Evolutionary conservation across 92 coral and sea anemone species (phyloP).

Genomic region (Galaxea fascicularis): DNA sequence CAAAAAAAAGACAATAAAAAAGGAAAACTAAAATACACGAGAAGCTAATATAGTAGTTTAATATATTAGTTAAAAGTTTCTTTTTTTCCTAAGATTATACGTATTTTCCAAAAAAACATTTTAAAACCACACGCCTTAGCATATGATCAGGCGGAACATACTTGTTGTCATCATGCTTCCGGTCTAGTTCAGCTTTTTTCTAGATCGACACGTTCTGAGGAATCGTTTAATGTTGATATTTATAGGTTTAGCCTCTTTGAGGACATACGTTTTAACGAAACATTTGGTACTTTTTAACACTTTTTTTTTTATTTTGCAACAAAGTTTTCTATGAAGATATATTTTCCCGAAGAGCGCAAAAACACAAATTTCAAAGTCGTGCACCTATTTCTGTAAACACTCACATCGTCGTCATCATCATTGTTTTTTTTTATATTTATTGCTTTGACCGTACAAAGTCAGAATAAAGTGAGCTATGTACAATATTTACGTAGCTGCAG

Average conservation of each 20-base stretch:
- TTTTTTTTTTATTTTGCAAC: constrained; percentile 11
- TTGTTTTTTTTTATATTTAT: too few species aligned
- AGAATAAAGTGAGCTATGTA: too few species aligned
- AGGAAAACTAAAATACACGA: neutral
- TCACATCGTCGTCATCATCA: too few species aligned
- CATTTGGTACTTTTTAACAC: neutral
- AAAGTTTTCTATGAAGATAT: neutral
- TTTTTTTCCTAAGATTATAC: too few species aligned
- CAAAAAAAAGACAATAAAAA: constrained; percentile 15
- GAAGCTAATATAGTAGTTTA: neutral
- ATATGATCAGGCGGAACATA: neutral
- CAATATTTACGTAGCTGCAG: too few species aligned
- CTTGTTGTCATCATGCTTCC: neutral
- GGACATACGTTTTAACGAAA: neutral
- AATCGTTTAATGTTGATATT: too few species aligned
- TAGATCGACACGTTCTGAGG: neutral
- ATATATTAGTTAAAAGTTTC: too few species aligned
- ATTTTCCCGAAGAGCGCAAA: neutral
- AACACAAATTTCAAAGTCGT: neutral
- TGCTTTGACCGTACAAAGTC: too few species aligned
- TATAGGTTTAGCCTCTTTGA: neutral
- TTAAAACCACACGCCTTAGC: neutral
- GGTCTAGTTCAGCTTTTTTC: neutral
- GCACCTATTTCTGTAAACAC: too few species aligned
- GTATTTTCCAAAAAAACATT: too few species aligned